Evolutionary conservation across 2,113 vertebrate genomes (phyloP).

Genomic region (Emydura subglobosa): DNA sequence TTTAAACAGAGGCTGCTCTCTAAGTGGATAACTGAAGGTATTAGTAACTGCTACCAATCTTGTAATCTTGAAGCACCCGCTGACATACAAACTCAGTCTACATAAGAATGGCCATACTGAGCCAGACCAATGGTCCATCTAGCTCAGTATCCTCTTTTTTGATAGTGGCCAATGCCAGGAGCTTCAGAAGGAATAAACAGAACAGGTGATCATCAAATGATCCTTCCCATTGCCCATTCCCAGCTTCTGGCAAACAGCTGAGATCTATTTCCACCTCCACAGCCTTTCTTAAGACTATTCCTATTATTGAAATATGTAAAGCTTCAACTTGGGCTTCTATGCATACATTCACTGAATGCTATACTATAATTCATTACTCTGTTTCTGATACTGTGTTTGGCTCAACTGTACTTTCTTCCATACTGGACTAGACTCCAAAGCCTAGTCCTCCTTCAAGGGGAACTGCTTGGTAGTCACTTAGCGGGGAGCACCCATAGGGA

Average conservation of each 20-base stretch:
- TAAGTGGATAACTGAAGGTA: too few relatives aligned
- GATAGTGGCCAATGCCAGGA: too few relatives aligned
- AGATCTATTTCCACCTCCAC: not conserved
- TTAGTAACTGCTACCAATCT: too few relatives aligned
- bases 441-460: not conserved
- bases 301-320: not conserved
- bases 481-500: not conserved
- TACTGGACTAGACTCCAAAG: not conserved
- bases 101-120: too few relatives aligned
- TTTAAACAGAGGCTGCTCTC: too few relatives aligned
- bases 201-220: too few relatives aligned
- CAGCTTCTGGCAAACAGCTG: too few relatives aligned
- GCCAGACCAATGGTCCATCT: too few relatives aligned
- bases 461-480: not conserved
- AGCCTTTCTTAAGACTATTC: not conserved
- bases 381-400: not conserved
- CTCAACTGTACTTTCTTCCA: not conserved
- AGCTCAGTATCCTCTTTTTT: too few relatives aligned
- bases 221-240: too few relatives aligned
- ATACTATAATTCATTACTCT: not conserved
- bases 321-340: not conserved
- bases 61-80: not conserved
- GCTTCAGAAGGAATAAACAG: too few relatives aligned
- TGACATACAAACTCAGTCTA: not conserved
- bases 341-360: not conserved